Percentiles rank a stretch among this genome's conserved stretches.
Conservation (phyloP, 1,140 invertebrate genomes). For the Eubasilissa regina region DNA sequence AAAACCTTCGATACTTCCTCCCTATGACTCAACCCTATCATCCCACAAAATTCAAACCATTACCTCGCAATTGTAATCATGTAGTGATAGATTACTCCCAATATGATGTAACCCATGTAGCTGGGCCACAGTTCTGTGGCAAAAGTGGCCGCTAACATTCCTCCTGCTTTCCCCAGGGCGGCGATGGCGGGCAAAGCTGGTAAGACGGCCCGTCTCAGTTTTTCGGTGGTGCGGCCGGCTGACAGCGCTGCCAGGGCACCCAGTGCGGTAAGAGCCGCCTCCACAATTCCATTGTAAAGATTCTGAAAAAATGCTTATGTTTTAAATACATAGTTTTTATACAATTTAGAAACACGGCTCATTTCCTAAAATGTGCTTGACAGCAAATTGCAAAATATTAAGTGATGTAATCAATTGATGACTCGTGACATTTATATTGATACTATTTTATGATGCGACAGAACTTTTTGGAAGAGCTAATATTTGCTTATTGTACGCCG, state of each 20-base stretch:
- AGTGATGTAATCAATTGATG: no score
- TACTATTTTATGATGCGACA: no score
- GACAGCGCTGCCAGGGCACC: slow-evolving; percentile 75
- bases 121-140: slow-evolving; percentile 79
- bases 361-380: no score
- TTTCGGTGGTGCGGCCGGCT: slow-evolving; percentile 64
- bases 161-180: slow-evolving; percentile 77
- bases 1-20: no score
- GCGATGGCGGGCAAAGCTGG: slow-evolving; percentile 69
- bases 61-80: slow-evolving; percentile 91
- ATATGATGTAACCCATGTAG: slow-evolving; percentile 83
- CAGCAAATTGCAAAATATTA: no score
- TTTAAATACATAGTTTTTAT: no score
- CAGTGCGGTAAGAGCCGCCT: slow-evolving; percentile 82
- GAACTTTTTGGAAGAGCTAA: no score
- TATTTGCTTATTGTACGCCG: no score
- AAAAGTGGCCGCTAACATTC: slow-evolving; percentile 77
- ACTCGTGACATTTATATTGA: no score
- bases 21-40: no score
- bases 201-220: slow-evolving; percentile 59
- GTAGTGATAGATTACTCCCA: slow-evolving; percentile 85
- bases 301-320: slow-evolving; percentile 62
- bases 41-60: no score
- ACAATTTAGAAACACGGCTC: no score
- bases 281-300: slow-evolving; percentile 84